Conservation (phyloP, 2,888 invertebrate species). For the Chironomus riparius region DNA sequence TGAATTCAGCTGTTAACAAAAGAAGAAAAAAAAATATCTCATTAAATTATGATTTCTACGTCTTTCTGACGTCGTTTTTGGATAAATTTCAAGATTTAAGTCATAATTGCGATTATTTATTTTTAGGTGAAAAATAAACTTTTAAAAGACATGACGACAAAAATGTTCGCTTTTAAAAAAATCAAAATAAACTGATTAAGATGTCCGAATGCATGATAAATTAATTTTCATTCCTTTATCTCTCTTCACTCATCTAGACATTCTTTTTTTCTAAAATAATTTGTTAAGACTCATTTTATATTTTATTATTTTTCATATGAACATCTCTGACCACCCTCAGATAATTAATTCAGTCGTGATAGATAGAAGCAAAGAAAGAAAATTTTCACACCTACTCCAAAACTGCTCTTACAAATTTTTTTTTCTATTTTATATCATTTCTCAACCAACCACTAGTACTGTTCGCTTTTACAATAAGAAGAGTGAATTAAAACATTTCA, state of each 20-base stretch:
- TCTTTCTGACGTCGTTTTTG: neutral
- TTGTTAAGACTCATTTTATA: neutral
- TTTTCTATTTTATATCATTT: neutral
- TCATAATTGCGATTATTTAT: neutral
- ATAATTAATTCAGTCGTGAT: neutral
- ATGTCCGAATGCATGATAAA: too few relatives aligned
- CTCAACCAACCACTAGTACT: neutral
- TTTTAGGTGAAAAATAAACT: neutral
- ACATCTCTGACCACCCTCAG: neutral
- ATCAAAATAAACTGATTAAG: neutral
- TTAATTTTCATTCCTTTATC: too few relatives aligned
- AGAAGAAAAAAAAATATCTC: neutral
- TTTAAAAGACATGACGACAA: neutral
- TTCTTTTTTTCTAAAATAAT: too few relatives aligned
- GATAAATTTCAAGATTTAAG: neutral
- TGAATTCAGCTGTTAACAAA: neutral
- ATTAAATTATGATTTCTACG: neutral
- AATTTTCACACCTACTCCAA: neutral
- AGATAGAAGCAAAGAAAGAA: neutral
- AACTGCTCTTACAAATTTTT: neutral
- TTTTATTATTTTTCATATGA: neutral
- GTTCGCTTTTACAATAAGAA: neutral
- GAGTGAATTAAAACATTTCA: too few relatives aligned
- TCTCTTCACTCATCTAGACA: too few relatives aligned
- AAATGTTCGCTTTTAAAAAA: neutral